Conservation (phyloP, 1,140 invertebrate genomes). For the Listronotus bonariensis region DNA sequence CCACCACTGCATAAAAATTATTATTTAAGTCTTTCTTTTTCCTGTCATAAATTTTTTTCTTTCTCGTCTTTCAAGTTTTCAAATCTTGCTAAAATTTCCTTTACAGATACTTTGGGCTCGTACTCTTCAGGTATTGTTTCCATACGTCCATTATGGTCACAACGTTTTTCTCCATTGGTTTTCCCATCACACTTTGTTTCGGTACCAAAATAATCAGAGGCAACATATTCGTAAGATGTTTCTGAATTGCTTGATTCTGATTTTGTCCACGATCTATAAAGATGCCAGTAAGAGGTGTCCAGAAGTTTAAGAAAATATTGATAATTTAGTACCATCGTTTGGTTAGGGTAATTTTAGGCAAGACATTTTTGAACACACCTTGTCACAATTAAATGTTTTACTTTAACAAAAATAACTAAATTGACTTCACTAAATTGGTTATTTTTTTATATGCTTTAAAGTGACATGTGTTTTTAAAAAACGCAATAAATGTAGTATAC, state of each 20-base stretch:
- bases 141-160: slow-evolving; percentile 60
- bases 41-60: slow-evolving; percentile 16
- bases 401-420: too few relatives aligned
- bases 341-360: not conserved
- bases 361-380: not conserved
- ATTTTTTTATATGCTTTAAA: slow-evolving; percentile 5
- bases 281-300: slow-evolving; percentile 7
- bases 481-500: too few relatives aligned
- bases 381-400: too few relatives aligned
- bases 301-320: slow-evolving; percentile 13
- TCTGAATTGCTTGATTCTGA: slow-evolving; percentile 48
- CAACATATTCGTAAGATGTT: slow-evolving; percentile 48
- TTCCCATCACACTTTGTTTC: slow-evolving; percentile 25
- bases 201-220: slow-evolving; percentile 18
- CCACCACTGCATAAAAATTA: slow-evolving; percentile 12
- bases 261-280: slow-evolving; percentile 49
- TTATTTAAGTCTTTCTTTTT: slow-evolving; percentile 38
- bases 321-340: slow-evolving; percentile 27
- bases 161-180: slow-evolving; percentile 31
- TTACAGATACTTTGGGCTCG: slow-evolving; percentile 77
- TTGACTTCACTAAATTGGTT: too few relatives aligned
- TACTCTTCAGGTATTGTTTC: slow-evolving; percentile 80
- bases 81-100: slow-evolving; percentile 77
- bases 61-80: slow-evolving; percentile 65
- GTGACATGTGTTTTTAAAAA: too few relatives aligned